These are phyloP conservation scores for Vanacampus margaritifer DNA, from an alignment of 2,113 vertebrate species.

Conservation along the genomic window DNA sequence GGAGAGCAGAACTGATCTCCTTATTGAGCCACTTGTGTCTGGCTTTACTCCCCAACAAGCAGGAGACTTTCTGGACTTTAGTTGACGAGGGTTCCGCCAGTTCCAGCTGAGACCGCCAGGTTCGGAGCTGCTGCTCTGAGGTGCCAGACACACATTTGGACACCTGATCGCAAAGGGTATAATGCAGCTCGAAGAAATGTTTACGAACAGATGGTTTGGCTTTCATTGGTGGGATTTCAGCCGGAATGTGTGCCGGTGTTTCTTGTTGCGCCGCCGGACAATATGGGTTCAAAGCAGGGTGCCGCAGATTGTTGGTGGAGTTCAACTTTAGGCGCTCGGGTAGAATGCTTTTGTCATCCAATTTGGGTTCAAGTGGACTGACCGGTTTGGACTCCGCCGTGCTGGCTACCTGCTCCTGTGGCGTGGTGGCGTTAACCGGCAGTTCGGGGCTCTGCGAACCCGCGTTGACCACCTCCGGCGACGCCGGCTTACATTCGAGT, in stretches of 20 bases:
- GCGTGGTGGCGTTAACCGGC: not conserved
- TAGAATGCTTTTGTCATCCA: slow-evolving; percentile 55
- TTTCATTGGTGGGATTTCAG: slow-evolving; percentile 11
- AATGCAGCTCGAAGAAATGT: slow-evolving; percentile 79
- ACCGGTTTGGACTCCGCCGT: not conserved
- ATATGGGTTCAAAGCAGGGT: slow-evolving; percentile 30
- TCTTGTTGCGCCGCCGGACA: not conserved
- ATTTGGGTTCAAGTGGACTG: slow-evolving; percentile 20
- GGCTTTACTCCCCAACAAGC: slow-evolving; percentile 59
- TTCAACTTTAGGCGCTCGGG: slow-evolving; percentile 55
- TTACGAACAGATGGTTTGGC: slow-evolving; percentile 42
- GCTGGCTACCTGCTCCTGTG: not conserved
- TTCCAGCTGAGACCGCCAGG: slow-evolving; percentile 57
- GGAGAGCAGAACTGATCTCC: slow-evolving; percentile 64
- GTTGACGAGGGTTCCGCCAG: slow-evolving; percentile 21
- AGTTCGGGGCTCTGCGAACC: slow-evolving; percentile 14
- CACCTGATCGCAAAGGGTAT: slow-evolving; percentile 75
- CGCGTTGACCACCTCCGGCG: slow-evolving; percentile 2
- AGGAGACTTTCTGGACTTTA: slow-evolving; percentile 67
- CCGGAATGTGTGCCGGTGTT: slow-evolving; percentile 6
- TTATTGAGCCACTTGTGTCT: slow-evolving; percentile 79
- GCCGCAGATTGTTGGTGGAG: slow-evolving; percentile 51
- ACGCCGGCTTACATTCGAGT: slow-evolving; percentile 19
- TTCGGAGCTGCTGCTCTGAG: slow-evolving; percentile 40
- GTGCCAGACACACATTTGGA: slow-evolving; percentile 70